phyloP scores from a whole-genome alignment of 92 coral and sea anemone species.

The Zoanthus solanderi region DNA sequence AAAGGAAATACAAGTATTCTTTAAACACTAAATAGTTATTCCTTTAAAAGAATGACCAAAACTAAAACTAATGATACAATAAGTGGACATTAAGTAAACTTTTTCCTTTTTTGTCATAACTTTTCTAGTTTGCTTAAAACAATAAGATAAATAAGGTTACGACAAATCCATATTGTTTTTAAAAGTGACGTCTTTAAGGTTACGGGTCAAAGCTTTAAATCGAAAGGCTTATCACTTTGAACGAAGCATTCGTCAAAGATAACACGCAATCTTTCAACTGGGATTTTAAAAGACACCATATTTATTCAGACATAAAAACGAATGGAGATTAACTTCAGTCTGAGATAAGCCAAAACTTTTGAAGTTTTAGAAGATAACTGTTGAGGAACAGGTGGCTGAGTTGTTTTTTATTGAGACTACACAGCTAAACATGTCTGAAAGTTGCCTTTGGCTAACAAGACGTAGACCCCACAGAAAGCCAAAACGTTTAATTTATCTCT shows the following conservation, averaged over 20 bases:
- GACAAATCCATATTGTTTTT: constrained; percentile 5
- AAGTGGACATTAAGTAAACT: not conserved
- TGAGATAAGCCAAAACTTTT: not conserved
- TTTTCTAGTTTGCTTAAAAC: not conserved
- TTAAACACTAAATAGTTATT: constrained; percentile 11
- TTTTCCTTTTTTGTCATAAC: not conserved
- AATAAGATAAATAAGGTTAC: not conserved
- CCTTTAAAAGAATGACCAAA: constrained; percentile 5
- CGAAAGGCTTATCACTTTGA: not conserved
- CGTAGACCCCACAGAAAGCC: constrained; percentile 39
- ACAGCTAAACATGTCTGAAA: constrained; percentile 30
- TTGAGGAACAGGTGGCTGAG: not conserved
- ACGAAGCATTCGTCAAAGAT: not conserved
- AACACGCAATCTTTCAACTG: constrained; percentile 25
- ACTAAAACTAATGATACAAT: not conserved
- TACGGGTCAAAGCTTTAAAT: constrained; percentile 49
- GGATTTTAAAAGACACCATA: not conserved
- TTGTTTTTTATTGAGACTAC: constrained; percentile 1
- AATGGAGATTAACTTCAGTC: not conserved
- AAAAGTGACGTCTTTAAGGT: constrained; percentile 6
- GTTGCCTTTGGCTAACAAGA: constrained; percentile 32
- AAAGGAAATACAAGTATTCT: constrained; percentile 3
- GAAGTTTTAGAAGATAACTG: not conserved
- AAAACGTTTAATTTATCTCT: constrained; percentile 18
- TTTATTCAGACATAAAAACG: not conserved